These are phyloP conservation scores for Leucoraja erinaceus DNA, from an alignment of 2,113 vertebrate genomes.

Conservation along the genomic window DNA sequence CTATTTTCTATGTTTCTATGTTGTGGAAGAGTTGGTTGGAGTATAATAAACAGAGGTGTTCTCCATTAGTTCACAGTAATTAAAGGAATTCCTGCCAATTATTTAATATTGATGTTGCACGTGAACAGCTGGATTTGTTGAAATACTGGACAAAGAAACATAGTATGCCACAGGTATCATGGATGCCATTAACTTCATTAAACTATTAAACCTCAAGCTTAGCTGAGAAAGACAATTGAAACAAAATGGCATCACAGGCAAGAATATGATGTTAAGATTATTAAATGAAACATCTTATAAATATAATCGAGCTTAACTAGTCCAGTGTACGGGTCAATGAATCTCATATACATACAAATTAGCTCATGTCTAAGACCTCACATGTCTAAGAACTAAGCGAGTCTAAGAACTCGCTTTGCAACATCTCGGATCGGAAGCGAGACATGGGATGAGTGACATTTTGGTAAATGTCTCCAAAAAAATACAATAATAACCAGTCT, in stretches of 20 bases:
- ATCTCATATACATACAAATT: background rate
- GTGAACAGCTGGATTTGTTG: background rate
- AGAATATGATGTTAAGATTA: too few relatives aligned
- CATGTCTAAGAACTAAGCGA: too few relatives aligned
- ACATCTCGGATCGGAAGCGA: background rate
- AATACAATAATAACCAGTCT: too few relatives aligned
- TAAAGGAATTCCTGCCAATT: background rate
- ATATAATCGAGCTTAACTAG: background rate
- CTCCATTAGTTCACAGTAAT: too few relatives aligned
- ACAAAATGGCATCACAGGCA: background rate
- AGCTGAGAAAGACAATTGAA: background rate
- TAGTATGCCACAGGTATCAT: background rate
- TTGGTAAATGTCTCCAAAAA: background rate
- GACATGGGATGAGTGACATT: too few relatives aligned
- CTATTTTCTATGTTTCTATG: too few relatives aligned
- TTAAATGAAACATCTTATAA: background rate
- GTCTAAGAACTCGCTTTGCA: background rate
- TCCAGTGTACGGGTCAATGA: background rate
- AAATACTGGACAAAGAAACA: background rate
- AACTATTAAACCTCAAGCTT: background rate
- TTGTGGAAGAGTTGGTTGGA: too few relatives aligned
- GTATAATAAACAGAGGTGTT: too few relatives aligned
- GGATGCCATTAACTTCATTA: background rate
- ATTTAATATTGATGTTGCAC: background rate
- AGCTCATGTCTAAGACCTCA: background rate